Evolutionary conservation across 1,140 invertebrate genomes (phyloP).

Genomic region (Anastrepha obliqua): DNA sequence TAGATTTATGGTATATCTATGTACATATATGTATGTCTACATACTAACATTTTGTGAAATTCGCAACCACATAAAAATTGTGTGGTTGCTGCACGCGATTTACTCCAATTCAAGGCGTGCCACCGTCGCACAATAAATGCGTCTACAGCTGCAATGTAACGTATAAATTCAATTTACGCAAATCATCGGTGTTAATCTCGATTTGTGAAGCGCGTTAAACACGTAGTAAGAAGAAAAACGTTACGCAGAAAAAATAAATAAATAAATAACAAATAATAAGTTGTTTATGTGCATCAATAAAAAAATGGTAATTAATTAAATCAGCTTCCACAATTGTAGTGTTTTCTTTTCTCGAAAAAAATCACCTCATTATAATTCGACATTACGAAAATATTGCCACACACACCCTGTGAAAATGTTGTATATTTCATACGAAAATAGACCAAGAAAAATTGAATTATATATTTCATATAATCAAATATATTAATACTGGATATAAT

Average conservation of each 20-base stretch:
- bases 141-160: neutral
- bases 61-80: neutral
- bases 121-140: neutral
- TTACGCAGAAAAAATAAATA: neutral
- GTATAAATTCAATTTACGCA: conserved; percentile 22
- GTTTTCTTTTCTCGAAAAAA: too few relatives aligned
- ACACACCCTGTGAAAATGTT: too few relatives aligned
- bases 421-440: neutral
- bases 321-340: too few relatives aligned
- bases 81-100: neutral
- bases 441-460: too few relatives aligned
- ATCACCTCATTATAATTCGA: too few relatives aligned
- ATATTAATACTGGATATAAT: too few relatives aligned
- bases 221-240: neutral
- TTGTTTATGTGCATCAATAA: neutral
- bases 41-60: conserved; percentile 4
- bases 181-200: neutral
- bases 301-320: conserved; percentile 4
- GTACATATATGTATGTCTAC: neutral
- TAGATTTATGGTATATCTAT: neutral
- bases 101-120: neutral
- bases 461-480: too few relatives aligned
- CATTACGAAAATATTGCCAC: too few relatives aligned
- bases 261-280: too few relatives aligned
- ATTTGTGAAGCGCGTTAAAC: conserved; percentile 1